Evolutionary conservation across 2,113 vertebrate genomes (phyloP).

Genomic region (Uria aalge): DNA sequence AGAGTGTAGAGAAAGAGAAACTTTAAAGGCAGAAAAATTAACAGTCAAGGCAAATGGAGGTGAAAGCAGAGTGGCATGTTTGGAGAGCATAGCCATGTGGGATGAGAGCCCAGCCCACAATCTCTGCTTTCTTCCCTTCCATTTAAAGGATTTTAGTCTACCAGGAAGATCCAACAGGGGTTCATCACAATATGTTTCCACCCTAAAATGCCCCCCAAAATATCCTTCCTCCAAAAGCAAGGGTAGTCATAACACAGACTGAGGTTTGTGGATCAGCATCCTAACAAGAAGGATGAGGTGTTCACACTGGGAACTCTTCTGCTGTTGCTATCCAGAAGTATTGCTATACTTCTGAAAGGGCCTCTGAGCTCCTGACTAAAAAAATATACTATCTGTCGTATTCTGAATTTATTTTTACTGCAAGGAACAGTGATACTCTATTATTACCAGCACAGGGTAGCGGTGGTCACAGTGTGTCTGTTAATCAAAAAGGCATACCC

Average conservation of each 20-base stretch:
- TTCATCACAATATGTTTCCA: neutral
- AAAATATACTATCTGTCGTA: slow-evolving; percentile 63
- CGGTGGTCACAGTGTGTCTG: neutral
- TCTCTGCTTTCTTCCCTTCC: neutral
- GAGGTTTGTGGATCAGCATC: neutral
- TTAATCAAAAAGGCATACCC: slow-evolving; percentile 30
- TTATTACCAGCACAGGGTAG: neutral
- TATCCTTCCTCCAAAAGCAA: neutral
- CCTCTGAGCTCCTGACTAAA: slow-evolving; percentile 26
- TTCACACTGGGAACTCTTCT: neutral
- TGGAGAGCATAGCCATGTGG: accelerated
- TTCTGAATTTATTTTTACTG: slow-evolving; percentile 58
- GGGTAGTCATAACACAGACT: neutral
- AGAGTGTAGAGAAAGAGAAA: neutral
- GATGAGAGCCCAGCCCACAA: neutral
- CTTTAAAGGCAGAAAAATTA: neutral
- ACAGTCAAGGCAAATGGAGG: neutral
- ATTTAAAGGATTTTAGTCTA: neutral
- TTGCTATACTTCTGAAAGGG: slow-evolving; percentile 40
- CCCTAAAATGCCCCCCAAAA: neutral
- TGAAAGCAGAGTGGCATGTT: neutral
- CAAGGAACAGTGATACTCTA: slow-evolving; percentile 15
- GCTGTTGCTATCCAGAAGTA: neutral
- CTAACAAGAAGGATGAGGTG: neutral
- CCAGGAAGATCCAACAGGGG: neutral